A percentile compares a stretch with the other conserved stretches of the same genome.
phyloP scores from a whole-genome alignment of 2,888 invertebrate genomes.

The Parnassius orleans region DNA sequence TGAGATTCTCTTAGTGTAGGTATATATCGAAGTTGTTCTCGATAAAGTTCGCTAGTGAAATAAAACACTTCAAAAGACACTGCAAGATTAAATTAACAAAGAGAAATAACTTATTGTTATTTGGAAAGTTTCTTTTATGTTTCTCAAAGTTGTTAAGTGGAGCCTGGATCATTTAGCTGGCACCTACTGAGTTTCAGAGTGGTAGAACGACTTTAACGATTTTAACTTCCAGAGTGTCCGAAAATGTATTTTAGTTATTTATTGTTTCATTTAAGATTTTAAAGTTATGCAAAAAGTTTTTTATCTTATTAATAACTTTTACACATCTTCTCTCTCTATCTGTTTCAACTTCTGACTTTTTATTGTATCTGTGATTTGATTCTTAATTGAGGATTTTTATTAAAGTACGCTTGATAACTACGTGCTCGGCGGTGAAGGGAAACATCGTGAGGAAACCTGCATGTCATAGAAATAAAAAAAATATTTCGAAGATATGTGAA shows the following conservation, averaged over 20 bases:
- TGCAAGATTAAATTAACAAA: slow-evolving; percentile 10
- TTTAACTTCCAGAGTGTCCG: background rate
- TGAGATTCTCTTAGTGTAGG: background rate
- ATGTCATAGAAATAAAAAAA: too few species aligned
- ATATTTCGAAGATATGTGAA: too few species aligned
- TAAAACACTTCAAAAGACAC: slow-evolving; percentile 2
- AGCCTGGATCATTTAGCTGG: slow-evolving; percentile 1
- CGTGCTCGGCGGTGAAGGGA: too few species aligned
- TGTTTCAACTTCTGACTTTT: too few species aligned
- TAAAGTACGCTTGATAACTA: too few species aligned
- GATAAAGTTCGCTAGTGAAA: slow-evolving; percentile 5
- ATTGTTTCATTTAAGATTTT: background rate
- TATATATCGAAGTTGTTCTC: background rate
- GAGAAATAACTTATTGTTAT: slow-evolving; percentile 11
- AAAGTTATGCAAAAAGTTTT: too few species aligned
- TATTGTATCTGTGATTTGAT: too few species aligned
- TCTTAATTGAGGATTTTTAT: too few species aligned
- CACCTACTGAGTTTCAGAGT: slow-evolving; percentile 1
- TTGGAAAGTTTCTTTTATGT: slow-evolving; percentile 15
- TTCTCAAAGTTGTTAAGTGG: slow-evolving; percentile 10
- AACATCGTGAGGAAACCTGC: too few species aligned
- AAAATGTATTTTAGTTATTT: background rate
- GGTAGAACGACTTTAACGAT: slow-evolving; percentile 1
- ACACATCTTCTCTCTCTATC: too few species aligned
- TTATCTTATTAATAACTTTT: too few species aligned